A percentile compares a stretch with the other conserved stretches of the same genome.
phyloP scores from a whole-genome alignment of 2,113 vertebrate species.

The Peromyscus leucopus region DNA sequence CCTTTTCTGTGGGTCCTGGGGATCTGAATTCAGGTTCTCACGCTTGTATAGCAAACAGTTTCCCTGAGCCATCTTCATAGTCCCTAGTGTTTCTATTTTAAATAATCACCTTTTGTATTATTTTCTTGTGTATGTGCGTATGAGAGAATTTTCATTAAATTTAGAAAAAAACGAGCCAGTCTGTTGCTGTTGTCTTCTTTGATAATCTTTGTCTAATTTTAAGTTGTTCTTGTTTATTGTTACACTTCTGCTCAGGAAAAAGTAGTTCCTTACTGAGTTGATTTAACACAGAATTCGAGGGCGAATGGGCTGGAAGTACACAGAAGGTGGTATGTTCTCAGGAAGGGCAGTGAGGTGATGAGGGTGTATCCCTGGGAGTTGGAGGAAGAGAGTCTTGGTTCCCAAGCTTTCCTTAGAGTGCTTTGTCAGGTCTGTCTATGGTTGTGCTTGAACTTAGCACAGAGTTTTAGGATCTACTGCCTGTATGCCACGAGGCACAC shows the following conservation, averaged over 20 bases:
- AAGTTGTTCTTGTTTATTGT: conserved; percentile 44
- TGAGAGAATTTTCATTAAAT: conserved; percentile 46
- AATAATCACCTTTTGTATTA: background rate
- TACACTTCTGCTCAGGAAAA: background rate
- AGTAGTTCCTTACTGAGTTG: background rate
- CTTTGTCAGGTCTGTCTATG: background rate
- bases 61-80: background rate
- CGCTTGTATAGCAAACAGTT: background rate
- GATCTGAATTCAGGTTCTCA: background rate
- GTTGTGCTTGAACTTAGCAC: background rate
- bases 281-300: conserved; percentile 30
- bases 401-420: conserved; percentile 42
- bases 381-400: background rate
- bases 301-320: conserved; percentile 5
- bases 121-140: background rate
- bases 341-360: conserved; percentile 19
- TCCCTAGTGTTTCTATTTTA: conserved; percentile 6
- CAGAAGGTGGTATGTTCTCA: conserved; percentile 4
- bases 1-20: background rate
- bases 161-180: background rate
- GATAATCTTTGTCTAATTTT: conserved; percentile 16
- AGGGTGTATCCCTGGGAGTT: background rate
- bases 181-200: conserved; percentile 38
- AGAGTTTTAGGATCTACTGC: background rate
- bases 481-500: background rate